These are phyloP conservation scores for Agapornis roseicollis DNA, from an alignment of 2,113 vertebrate species.

Conservation along the genomic window DNA sequence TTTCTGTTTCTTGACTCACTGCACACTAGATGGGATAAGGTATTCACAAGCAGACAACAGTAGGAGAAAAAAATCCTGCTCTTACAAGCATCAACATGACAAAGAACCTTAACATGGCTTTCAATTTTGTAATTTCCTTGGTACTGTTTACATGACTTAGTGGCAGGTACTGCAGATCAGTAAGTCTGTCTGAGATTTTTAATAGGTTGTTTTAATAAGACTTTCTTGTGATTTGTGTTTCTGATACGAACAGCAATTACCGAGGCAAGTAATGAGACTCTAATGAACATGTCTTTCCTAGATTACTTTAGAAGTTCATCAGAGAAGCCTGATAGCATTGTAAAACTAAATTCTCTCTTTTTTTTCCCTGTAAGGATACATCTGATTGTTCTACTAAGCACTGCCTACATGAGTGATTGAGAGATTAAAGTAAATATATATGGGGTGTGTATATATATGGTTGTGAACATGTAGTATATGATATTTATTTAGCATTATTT, in stretches of 20 bases:
- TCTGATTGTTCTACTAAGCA: background rate
- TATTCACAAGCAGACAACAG: background rate
- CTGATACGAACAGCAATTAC: conserved; percentile 74
- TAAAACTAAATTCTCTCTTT: conserved; percentile 27
- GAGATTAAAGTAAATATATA: background rate
- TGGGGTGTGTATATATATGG: rapidly evolving
- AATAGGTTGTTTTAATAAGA: conserved; percentile 72
- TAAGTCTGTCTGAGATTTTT: conserved; percentile 62
- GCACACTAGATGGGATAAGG: background rate
- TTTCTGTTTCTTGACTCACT: background rate
- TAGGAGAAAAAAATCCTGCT: background rate
- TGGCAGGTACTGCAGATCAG: conserved; percentile 50
- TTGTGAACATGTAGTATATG: background rate
- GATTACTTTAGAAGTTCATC: conserved; percentile 61
- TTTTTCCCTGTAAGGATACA: background rate
- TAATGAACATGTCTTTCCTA: conserved; percentile 72
- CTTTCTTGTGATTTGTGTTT: conserved; percentile 72
- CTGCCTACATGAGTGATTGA: background rate
- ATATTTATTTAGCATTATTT: background rate
- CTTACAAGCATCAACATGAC: background rate
- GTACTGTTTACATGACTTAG: conserved; percentile 57
- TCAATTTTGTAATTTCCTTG: conserved; percentile 56
- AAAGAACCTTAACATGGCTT: conserved; percentile 33
- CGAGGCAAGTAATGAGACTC: conserved; percentile 67
- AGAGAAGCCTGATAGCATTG: conserved; percentile 22